These are phyloP conservation scores for Leuciscus idus DNA, from an alignment of 2,113 vertebrate species.

Conservation along the genomic window DNA sequence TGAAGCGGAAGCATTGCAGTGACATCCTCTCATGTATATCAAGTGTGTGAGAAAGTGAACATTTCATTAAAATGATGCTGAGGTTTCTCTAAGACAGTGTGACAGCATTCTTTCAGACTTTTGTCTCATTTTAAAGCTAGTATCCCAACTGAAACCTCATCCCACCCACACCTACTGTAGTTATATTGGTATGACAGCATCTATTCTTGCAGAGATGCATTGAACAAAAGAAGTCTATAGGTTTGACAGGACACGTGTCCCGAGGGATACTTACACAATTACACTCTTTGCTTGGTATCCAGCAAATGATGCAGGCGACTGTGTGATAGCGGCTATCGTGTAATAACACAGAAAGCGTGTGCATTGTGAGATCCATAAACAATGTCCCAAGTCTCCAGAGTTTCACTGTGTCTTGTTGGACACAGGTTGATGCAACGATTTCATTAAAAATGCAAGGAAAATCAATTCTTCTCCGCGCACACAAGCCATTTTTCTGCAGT, in stretches of 20 bases:
- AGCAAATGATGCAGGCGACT: background rate
- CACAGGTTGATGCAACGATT: constrained; percentile 26
- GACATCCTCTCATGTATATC: background rate
- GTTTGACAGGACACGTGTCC: constrained; percentile 5
- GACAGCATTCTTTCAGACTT: background rate
- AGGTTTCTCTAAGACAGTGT: background rate
- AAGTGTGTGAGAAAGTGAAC: background rate
- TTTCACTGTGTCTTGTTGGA: background rate
- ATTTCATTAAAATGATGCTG: background rate
- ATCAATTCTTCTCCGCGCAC: background rate
- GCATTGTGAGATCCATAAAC: background rate
- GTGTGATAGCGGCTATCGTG: background rate
- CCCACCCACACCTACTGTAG: background rate
- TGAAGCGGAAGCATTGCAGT: background rate
- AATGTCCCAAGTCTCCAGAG: background rate
- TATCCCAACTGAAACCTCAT: background rate
- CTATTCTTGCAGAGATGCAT: constrained; percentile 3
- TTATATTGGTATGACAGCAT: background rate
- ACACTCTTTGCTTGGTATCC: background rate
- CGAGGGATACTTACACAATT: constrained; percentile 5
- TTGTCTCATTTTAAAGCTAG: background rate
- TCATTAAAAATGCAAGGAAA: constrained; percentile 50
- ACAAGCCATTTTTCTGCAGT: constrained; percentile 3
- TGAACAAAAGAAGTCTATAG: background rate
- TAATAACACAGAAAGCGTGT: background rate